Evolutionary conservation across 2,888 invertebrate species (phyloP), one percentile per base, ranked within the genome.

Genomic region (Helleia helle): DNA sequence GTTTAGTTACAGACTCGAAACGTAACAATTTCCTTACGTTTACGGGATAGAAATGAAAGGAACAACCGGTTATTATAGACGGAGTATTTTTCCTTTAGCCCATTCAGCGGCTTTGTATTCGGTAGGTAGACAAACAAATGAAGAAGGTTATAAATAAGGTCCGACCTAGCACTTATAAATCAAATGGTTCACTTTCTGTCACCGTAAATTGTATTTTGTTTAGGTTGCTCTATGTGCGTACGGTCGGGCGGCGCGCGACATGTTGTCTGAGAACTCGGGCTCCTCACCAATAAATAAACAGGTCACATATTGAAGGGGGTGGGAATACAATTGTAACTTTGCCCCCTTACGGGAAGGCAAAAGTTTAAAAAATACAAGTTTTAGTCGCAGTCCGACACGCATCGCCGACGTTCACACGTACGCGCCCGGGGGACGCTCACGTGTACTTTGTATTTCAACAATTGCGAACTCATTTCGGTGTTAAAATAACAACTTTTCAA

Each of bases 291-390:
- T 84, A 84, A 83, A 83, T 81, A 83, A 83, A 70, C 84, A 80
- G 83, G 83, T 83, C 84, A 84, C 84, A 84, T 83, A 84, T 83
- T 83, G 83, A 77, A 80, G 71, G 76, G 72, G 77, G 75, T 62
- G 75, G 71, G 75, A 76, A 81, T 68, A 80, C 83, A 83, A 84
- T 84, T 81, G 83, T 80, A 84, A 84, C 80, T 84, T 84, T 80
- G 64, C 69, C 65, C 65, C 69, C 73, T 73, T 71, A 73, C 68
- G 71, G 62, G 69, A 68, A 72, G 75, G 74, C 71, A 71, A 71
- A 79, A 84, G 74, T 83, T 84, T 81, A 81, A 83, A 84, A 84
- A 83, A 83, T 74, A 81, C 75, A 83, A 83, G 80, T 81, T 77
- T 65, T 49, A 59, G 60, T 63, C 62, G 58, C 46, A 41, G 45